Evolutionary conservation across 2,888 invertebrate genomes (phyloP), one percentile per base, ranked within the genome.

Genomic region (Carabus problematicus): DNA sequence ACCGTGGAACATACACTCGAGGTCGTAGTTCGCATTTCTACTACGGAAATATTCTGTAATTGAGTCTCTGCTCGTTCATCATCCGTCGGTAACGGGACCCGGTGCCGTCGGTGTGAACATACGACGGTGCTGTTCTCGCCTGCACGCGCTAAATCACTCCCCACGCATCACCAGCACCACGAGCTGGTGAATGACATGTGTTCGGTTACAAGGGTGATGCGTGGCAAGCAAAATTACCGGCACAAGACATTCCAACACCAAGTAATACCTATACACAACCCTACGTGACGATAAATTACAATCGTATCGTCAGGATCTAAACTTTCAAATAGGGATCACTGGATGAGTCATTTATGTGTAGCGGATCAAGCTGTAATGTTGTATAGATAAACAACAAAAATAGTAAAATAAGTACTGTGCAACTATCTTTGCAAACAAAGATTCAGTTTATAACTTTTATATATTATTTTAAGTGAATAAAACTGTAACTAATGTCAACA

Each of bases 111-210:
- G 58, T 40, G 59, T 18, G 59, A 18, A 12, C 66, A 59, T 66
- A 49, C 59, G 56, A 11, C 6, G 29, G 40, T 59, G 59, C 49
- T 66, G 66, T 66, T 59, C 59, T 7, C 66, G 55, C 58, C 40
- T 63, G 42, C 54, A 63, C 59, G 59, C 49, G 49, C 66, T 66
- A 66, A 66, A 66, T 66, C 66, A 66, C 66, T 52, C 59, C 59
- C 40, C 19, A 11, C 39, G 11, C 9, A 9, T 9, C 12, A 56
- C 39, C 4, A 1, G 18, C 39, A 19, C 29, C 7, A 9, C 39
- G 4, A 18, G 4, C 14, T 3, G 3, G 3, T 45, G 45, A 1
- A 11, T 4, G 45, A 29, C 29, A 6, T 3, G 45, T 45, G 45
- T 45, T 4, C 45, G 45, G 45, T 45, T 45, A 45, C 45, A 45